A percentile compares a stretch with the other conserved stretches of the same genome.
These are phyloP conservation scores for Aurelia aurita DNA, from an alignment of 30 jellyfish, hydroid and myxozoan species.

Conservation along the genomic window DNA sequence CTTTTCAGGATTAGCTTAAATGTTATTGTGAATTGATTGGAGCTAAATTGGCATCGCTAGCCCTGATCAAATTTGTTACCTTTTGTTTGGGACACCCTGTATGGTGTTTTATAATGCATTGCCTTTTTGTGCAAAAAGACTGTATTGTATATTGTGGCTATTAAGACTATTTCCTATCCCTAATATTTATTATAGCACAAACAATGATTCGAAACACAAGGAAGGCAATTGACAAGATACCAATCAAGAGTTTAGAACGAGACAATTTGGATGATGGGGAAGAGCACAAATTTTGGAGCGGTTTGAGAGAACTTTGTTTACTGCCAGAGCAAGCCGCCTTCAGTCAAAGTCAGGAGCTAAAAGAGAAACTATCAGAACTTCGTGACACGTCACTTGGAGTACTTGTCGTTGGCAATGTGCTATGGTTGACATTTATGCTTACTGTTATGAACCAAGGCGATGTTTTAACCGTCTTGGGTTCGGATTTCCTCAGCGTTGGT, in stretches of 20 bases:
- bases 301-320: slow-evolving; percentile 75
- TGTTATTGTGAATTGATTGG: too few relatives aligned
- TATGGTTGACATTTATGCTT: slow-evolving; percentile 94
- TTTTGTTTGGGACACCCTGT: too few relatives aligned
- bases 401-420: slow-evolving; percentile 77
- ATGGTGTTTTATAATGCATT: too few relatives aligned
- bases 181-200: slow-evolving; percentile 65
- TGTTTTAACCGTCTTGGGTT: slow-evolving; percentile 62
- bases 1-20: too few relatives aligned
- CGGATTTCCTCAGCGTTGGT: slow-evolving; percentile 95
- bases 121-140: too few relatives aligned
- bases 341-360: slow-evolving; percentile 82
- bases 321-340: slow-evolving; percentile 98
- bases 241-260: slow-evolving; percentile 31
- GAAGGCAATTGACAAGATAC: slow-evolving; percentile 66
- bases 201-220: slow-evolving; percentile 81
- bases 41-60: too few relatives aligned
- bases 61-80: too few relatives aligned
- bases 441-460: slow-evolving; percentile 94
- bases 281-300: slow-evolving; percentile 82
- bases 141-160: too few relatives aligned
- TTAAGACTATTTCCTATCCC: too few relatives aligned
- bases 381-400: slow-evolving; percentile 88
- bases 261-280: slow-evolving; percentile 84
- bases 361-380: slow-evolving; percentile 87